These are phyloP conservation scores for Drosophila mulleri DNA, from an alignment of 2,888 invertebrate species.

Conservation along the genomic window DNA sequence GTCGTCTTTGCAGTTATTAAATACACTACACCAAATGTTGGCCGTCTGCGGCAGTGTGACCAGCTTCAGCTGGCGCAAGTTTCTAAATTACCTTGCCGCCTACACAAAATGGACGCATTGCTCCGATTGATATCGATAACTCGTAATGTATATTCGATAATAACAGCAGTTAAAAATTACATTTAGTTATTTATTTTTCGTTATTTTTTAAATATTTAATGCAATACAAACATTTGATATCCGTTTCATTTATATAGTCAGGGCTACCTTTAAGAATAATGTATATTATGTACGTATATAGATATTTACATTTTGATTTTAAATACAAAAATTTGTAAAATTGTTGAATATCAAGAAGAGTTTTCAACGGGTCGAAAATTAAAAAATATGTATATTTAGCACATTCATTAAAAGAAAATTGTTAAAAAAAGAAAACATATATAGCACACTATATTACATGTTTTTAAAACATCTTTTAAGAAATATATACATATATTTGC, in stretches of 20 bases:
- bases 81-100: neutral
- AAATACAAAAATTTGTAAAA: neutral
- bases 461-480: neutral
- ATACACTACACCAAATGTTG: slow-evolving; percentile 25
- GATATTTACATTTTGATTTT: neutral
- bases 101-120: slow-evolving; percentile 3
- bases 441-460: neutral
- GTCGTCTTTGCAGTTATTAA: slow-evolving; percentile 26
- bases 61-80: neutral
- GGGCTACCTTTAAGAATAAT: neutral
- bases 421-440: neutral
- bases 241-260: neutral
- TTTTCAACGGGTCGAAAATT: neutral
- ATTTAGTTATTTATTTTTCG: neutral
- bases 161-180: neutral
- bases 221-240: neutral
- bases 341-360: no score
- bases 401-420: neutral
- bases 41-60: slow-evolving; percentile 32
- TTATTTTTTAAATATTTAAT: neutral
- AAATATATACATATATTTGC: neutral
- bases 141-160: neutral
- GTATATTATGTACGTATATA: neutral
- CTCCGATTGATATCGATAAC: slow-evolving; percentile 16
- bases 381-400: neutral